phyloP scores from a whole-genome alignment of 2,888 invertebrate genomes.

The Anagyrus pseudococci region DNA sequence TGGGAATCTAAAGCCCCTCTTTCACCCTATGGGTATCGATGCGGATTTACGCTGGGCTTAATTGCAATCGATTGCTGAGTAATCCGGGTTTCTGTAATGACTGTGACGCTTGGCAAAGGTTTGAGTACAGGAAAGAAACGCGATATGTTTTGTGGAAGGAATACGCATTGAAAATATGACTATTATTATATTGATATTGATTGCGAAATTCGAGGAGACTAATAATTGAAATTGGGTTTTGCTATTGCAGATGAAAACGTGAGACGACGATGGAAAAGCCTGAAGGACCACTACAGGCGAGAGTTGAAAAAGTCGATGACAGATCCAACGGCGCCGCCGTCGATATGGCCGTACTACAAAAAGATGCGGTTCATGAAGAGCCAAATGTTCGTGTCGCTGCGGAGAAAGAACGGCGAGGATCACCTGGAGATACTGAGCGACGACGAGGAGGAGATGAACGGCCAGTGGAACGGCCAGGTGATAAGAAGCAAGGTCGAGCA shows the following conservation, averaged over 20 bases:
- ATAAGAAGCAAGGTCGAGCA: constrained; percentile 23
- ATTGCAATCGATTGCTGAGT: no score
- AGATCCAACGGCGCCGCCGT: constrained; percentile 27
- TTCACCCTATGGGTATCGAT: no score
- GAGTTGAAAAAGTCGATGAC: constrained; percentile 37
- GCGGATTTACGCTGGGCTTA: no score
- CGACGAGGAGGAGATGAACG: constrained; percentile 31
- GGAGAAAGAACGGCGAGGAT: constrained; percentile 35
- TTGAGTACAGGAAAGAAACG: no score
- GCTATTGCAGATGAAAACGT: constrained; percentile 35
- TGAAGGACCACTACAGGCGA: constrained; percentile 38
- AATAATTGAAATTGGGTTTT: no score
- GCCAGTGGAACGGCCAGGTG: constrained; percentile 26
- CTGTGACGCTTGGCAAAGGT: no score
- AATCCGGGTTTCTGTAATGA: no score
- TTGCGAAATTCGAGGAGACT: no score
- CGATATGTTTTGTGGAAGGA: no score
- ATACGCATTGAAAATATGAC: no score
- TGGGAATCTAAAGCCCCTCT: no score
- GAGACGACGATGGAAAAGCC: constrained; percentile 35
- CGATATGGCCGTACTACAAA: constrained; percentile 37
- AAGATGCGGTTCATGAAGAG: constrained; percentile 39
- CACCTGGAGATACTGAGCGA: constrained; percentile 37
- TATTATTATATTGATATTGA: no score
- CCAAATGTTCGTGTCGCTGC: constrained; percentile 37